These are phyloP conservation scores for Entomobrya multifasciata DNA, from an alignment of 2,888 invertebrate species.

Conservation along the genomic window DNA sequence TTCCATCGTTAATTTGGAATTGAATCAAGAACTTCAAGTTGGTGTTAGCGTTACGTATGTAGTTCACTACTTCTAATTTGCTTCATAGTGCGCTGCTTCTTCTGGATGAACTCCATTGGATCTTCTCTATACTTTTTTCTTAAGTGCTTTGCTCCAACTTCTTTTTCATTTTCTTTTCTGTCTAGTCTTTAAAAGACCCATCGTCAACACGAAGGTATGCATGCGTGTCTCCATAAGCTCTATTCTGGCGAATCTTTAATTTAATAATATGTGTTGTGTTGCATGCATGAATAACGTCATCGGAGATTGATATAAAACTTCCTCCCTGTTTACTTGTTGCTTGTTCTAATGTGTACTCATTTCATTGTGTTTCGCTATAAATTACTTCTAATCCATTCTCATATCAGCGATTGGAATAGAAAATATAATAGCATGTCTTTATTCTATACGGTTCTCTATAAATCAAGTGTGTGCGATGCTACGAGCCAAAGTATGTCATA, in stretches of 20 bases:
- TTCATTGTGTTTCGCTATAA: constrained; percentile 34
- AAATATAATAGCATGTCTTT: too few species aligned
- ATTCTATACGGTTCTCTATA: too few species aligned
- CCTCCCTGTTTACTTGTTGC: constrained; percentile 30
- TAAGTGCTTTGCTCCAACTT: constrained; percentile 22
- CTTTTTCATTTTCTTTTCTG: background rate
- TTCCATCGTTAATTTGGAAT: constrained; percentile 63
- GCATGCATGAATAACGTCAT: constrained; percentile 42
- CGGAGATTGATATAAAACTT: constrained; percentile 30
- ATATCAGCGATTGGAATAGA: constrained; percentile 60
- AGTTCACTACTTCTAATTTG: background rate
- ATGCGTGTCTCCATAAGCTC: too few species aligned
- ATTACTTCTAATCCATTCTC: constrained; percentile 59
- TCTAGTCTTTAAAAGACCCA: too few species aligned
- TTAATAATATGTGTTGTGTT: too few species aligned
- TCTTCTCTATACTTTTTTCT: background rate
- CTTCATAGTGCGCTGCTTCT: too few species aligned
- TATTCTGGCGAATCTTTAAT: too few species aligned
- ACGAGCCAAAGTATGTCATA: constrained; percentile 50
- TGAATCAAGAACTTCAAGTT: constrained; percentile 57
- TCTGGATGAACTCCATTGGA: constrained; percentile 49
- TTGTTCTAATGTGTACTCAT: constrained; percentile 4
- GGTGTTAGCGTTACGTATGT: constrained; percentile 50
- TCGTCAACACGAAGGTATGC: too few species aligned
- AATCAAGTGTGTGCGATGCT: too few species aligned